Evolutionary conservation across 2,888 invertebrate genomes (phyloP), one percentile per base, ranked within the genome.

Genomic region (Drosophila colorata): DNA sequence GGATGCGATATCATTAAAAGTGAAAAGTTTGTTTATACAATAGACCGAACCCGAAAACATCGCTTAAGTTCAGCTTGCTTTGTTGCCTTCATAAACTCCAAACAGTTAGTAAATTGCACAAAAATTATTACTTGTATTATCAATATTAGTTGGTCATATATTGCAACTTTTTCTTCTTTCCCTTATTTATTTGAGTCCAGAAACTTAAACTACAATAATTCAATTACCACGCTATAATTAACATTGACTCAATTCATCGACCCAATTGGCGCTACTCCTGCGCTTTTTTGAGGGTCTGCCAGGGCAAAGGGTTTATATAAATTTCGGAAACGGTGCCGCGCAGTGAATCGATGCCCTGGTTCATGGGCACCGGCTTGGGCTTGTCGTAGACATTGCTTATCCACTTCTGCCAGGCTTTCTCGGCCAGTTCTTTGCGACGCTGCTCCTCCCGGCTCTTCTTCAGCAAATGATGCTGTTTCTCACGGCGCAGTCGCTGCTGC

Each of bases 311-410:
- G 78, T 92, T 92, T 0, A 91, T 59, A 66, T 86, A 92, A 7
- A 91, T 79, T 41, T 88, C 74, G 0, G 92, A 91, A 33, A 92
- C 66, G 1, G 91, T 91, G 25, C 91, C 91, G 3, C 90, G 91
- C 33, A 92, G 67, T 0, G 92, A 90, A 41, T 89, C 83, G 18
- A 92, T 70, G 13, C 92, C 92, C 52, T 89, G 89, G 64, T 92
- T 92, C 28, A 92, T 68, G 2, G 92, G 92, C 25, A 92, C 92
- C 9, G 92, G 92, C 47, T 92, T 92, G 2, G 92, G 92, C 60
- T 91, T 92, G 2, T 79, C 78, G 3, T 80, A 74, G 3, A 87
- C 92, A 4, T 80, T 87, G 41, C 84, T 75, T 7, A 91, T 64
- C 92, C 92, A 92, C 16, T 79, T 80, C 13, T 88, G 52, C 87